Evolutionary conservation across 1,140 invertebrate species (phyloP), one percentile per base, ranked within the genome.

Genomic region (Radopholus similis): DNA sequence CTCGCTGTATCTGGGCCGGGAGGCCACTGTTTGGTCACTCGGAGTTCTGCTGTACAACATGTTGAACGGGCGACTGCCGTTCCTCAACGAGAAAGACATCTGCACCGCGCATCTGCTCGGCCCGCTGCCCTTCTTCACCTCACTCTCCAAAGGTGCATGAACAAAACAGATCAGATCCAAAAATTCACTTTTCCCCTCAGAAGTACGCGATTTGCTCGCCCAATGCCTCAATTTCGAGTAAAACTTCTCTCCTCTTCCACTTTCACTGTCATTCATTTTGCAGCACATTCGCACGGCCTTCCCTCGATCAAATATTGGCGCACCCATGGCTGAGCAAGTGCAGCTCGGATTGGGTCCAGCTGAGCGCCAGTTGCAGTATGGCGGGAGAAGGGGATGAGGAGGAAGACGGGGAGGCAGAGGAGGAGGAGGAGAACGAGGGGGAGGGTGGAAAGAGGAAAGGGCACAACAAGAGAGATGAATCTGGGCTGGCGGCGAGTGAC

Each of bases 51-150:
- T 89, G 2, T 89, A 85, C 75, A 88, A 88, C 77, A 87, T 89
- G 87, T 86, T 89, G 8, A 88, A 87, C 77, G 88, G 88, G n/a
- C 87, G 88, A 78, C 88, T 89, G 79, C 88, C 88, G 30, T 89
- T 88, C 78, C 87, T 88, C 76, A 83, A 85, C 65, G 88, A 89
- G 76, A 86, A 88, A 59, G 86, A 89, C 77, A 89, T 89, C 68
- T 78, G 71, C 51, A 75, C 73, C 11, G 44, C 64, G n/a, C 73
- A 75, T 57, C 55, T 75, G 37, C 64, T 75, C 18, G 73, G 73
- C 4, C 73, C 73, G n/a, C 53, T 75, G 44, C 73, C 73, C 42
- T 70, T 70, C 40, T 70, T 56, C 28, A 44, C 64, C 0, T 11
- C 32, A 28, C 70, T 72, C 51, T 71, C 68, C n/a, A 21, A 30